Conservation (phyloP, 2,113 vertebrate genomes). For the Lampris megalopsis region DNA sequence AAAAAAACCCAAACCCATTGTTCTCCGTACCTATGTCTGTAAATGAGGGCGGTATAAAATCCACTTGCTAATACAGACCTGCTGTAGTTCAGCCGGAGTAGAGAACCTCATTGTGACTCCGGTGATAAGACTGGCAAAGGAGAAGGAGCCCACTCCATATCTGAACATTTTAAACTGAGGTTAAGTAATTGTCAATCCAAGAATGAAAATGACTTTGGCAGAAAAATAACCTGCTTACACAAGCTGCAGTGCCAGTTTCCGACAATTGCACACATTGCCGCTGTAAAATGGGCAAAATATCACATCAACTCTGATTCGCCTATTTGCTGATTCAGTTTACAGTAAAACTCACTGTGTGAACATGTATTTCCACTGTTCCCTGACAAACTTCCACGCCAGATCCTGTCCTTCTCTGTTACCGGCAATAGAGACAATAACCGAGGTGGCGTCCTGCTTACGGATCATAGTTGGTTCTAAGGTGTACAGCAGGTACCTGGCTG, state of each 20-base stretch:
- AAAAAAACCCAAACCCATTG: not conserved
- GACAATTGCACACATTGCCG: no score
- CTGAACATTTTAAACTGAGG: constrained; percentile 64
- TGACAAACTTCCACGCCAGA: constrained; percentile 90
- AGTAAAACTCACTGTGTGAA: constrained; percentile 85
- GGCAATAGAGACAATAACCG: constrained; percentile 86
- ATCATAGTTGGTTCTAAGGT: constrained; percentile 83
- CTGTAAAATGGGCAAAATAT: no score
- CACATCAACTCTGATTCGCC: not conserved
- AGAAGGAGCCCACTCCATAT: constrained; percentile 89
- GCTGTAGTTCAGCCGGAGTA: constrained; percentile 80
- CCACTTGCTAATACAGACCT: constrained; percentile 75
- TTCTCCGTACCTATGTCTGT: not conserved
- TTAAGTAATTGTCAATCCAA: not conserved
- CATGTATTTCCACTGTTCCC: constrained; percentile 84
- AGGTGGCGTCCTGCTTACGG: constrained; percentile 88
- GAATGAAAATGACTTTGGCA: no score
- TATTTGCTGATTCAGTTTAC: not conserved
- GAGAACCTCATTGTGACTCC: constrained; percentile 85
- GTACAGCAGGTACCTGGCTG: constrained; percentile 85
- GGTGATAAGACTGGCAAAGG: constrained; percentile 87
- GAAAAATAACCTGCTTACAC: no score
- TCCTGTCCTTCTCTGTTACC: constrained; percentile 83
- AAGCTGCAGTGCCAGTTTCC: no score
- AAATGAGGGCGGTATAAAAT: not conserved